These are phyloP conservation scores for Pongo abelii DNA, from an alignment of 2,113 vertebrate species.

Conservation along the genomic window DNA sequence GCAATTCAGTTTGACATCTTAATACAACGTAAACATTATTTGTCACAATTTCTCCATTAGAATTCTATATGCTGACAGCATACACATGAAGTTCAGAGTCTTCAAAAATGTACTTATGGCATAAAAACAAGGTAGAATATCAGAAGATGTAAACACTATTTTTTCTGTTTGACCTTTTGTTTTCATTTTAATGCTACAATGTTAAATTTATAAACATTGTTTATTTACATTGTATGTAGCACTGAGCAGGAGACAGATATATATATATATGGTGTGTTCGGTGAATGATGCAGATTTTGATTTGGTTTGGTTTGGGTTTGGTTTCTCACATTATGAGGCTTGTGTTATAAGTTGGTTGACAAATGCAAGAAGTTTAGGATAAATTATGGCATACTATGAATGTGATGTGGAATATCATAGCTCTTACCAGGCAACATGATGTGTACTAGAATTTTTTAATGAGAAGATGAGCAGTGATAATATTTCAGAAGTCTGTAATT, in stretches of 20 bases:
- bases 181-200: not conserved
- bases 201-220: not conserved
- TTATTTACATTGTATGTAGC: not conserved
- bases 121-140: not conserved
- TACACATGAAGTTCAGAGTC: not conserved
- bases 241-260: not conserved
- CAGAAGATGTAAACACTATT: not conserved
- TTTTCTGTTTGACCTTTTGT: not conserved
- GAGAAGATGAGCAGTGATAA: not conserved
- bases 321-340: not conserved
- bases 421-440: not conserved
- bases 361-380: not conserved
- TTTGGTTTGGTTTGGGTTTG: not conserved
- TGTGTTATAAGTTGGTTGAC: not conserved
- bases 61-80: not conserved
- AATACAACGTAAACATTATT: not conserved
- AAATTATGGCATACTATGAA: not conserved
- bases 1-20: slow-evolving; percentile 26
- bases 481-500: not conserved
- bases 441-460: not conserved
- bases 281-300: not conserved
- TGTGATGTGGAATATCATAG: too few species aligned
- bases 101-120: not conserved
- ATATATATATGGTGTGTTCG: not conserved
- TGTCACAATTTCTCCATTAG: not conserved